Conservation (phyloP, 2,113 vertebrate species). For the Grammomys dolichurus region DNA sequence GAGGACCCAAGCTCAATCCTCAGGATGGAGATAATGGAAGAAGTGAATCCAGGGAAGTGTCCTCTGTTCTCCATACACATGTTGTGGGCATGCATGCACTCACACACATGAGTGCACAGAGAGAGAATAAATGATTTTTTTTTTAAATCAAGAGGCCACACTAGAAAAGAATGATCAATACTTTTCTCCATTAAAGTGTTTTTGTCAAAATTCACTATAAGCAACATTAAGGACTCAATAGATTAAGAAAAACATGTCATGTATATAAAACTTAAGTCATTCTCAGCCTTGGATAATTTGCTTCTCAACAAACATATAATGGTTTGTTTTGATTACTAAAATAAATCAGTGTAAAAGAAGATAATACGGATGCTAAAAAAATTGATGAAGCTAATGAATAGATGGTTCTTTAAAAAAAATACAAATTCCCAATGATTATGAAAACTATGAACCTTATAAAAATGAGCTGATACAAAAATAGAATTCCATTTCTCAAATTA, state of each 20-base stretch:
- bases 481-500: neutral
- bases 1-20: neutral
- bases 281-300: neutral
- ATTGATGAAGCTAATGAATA: neutral
- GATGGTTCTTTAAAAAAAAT: neutral
- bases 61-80: neutral
- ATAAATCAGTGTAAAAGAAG: constrained; percentile 42
- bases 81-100: neutral
- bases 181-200: constrained; percentile 31
- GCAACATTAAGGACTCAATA: neutral
- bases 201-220: constrained; percentile 3
- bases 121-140: neutral
- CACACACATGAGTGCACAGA: neutral
- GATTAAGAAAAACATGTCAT: neutral
- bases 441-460: neutral
- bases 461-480: neutral
- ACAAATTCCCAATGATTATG: neutral
- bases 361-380: neutral
- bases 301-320: neutral
- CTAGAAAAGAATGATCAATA: neutral
- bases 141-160: neutral
- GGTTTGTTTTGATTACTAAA: neutral
- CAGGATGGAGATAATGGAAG: neutral
- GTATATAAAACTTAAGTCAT: constrained; percentile 25
- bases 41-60: too few relatives aligned